These are phyloP conservation scores for Phaonia tiefii DNA, from an alignment of 2,888 invertebrate species.

Conservation along the genomic window DNA sequence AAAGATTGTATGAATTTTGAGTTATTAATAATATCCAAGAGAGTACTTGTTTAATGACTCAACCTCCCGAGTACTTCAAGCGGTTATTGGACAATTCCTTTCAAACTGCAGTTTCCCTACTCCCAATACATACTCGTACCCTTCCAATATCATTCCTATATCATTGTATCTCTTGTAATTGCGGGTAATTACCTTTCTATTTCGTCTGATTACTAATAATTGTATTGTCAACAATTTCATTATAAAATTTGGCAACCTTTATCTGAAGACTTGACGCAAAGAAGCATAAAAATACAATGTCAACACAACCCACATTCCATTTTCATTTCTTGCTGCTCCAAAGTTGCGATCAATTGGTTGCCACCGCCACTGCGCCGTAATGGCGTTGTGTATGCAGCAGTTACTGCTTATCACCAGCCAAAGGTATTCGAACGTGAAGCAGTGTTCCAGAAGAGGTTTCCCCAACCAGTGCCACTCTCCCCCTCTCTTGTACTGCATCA, in stretches of 20 bases:
- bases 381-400: not conserved
- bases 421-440: constrained; percentile 3
- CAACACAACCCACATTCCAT: constrained; percentile 31
- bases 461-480: not conserved
- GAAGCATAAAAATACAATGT: constrained; percentile 26
- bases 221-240: constrained; percentile 19
- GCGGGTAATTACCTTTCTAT: constrained; percentile 2
- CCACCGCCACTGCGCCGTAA: not conserved
- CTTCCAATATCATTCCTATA: no score
- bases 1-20: no score
- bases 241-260: constrained; percentile 27
- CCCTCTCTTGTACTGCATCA: constrained; percentile 1
- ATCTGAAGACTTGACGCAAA: not conserved
- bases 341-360: not conserved
- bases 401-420: constrained; percentile 43
- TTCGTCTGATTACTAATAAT: constrained; percentile 3
- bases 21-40: no score
- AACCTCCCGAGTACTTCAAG: no score
- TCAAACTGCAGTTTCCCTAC: no score
- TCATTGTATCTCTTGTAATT: no score
- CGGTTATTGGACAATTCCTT: no score
- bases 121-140: no score
- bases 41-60: no score
- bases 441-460: no score
- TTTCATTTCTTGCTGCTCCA: not conserved